Percentiles rank a stretch among this genome's conserved stretches.
Conservation (phyloP, 2,113 vertebrate genomes). For the Charadrius vociferus region DNA sequence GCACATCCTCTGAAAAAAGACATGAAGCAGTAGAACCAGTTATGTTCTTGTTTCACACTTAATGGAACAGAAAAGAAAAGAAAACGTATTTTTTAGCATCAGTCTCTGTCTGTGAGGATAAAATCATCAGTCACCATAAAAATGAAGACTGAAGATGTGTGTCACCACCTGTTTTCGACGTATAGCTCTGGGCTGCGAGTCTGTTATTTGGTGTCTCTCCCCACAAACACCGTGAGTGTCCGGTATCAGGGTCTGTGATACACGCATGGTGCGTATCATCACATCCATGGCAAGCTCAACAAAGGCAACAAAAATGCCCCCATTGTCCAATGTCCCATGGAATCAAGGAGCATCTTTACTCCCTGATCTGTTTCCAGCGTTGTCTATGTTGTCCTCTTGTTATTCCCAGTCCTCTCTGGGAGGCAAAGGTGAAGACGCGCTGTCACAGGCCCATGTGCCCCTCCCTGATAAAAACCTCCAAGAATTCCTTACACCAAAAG, state of each 20-base stretch:
- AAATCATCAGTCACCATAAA: background rate
- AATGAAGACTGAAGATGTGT: background rate
- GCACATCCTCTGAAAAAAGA: background rate
- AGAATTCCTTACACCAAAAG: background rate
- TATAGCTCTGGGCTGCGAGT: background rate
- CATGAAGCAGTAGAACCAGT: background rate
- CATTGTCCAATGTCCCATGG: background rate
- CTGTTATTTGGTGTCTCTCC: background rate
- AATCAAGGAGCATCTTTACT: background rate
- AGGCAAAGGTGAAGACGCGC: background rate
- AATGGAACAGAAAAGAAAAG: background rate
- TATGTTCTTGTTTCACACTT: background rate
- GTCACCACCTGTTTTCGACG: rapidly evolving
- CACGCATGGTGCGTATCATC: background rate
- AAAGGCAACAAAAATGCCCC: background rate
- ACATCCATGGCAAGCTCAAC: background rate
- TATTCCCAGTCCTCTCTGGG: background rate
- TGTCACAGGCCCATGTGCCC: background rate
- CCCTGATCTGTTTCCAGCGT: background rate
- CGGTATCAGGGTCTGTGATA: background rate
- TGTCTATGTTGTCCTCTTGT: background rate
- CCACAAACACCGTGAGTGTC: background rate
- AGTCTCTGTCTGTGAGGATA: background rate
- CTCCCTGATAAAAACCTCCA: background rate
- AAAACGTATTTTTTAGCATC: background rate